A percentile compares a stretch with the other conserved stretches of the same genome.
phyloP scores from a whole-genome alignment of 2,113 vertebrate species.

The Phylloscopus trochilus region DNA sequence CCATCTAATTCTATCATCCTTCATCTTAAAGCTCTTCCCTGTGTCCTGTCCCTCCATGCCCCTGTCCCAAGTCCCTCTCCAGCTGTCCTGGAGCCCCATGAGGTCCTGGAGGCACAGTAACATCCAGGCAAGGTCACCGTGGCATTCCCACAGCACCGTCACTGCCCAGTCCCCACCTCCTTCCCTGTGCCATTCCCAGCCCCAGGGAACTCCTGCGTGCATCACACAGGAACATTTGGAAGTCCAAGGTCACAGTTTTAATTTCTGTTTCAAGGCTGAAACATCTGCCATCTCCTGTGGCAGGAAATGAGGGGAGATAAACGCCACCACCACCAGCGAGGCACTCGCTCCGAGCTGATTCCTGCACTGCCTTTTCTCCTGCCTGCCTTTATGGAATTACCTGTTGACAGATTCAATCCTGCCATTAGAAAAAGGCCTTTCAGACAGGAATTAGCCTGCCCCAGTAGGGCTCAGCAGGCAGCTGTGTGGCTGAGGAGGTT shows the following conservation, averaged over 20 bases:
- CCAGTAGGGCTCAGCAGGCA: background rate
- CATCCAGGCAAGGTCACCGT: background rate
- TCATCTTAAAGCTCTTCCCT: background rate
- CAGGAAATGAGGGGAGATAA: background rate
- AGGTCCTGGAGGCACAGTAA: background rate
- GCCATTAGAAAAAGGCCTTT: background rate
- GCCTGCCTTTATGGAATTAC: background rate
- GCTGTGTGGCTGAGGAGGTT: background rate
- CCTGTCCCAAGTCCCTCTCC: background rate
- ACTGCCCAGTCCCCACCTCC: background rate
- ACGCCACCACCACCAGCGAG: background rate
- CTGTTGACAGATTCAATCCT: constrained; percentile 18
- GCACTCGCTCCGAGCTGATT: background rate
- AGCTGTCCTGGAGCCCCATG: background rate
- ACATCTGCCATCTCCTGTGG: background rate
- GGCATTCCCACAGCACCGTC: background rate
- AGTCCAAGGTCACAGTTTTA: background rate
- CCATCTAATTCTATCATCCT: background rate
- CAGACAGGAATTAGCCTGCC: background rate
- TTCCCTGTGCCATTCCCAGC: background rate
- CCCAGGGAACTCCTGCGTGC: rapidly evolving
- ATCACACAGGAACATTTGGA: background rate
- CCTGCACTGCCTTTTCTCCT: background rate
- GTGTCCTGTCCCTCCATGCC: background rate
- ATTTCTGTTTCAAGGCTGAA: background rate